Evolutionary conservation across 1,140 invertebrate species (phyloP).

Genomic region (Stegodyphus dumicola): DNA sequence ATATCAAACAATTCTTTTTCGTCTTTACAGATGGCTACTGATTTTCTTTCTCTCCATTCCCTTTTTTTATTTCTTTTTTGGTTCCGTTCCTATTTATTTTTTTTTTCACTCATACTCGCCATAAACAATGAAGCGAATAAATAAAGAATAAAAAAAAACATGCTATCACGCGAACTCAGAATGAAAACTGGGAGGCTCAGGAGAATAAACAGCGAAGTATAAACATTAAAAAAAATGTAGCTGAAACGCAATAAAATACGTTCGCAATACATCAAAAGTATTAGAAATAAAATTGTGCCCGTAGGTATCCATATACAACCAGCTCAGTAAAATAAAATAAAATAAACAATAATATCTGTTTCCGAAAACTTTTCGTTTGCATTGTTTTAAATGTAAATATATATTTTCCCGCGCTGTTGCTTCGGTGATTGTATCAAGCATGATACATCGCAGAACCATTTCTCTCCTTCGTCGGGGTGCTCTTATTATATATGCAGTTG

Average conservation of each 20-base stretch:
- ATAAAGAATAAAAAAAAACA: slow-evolving; percentile 16
- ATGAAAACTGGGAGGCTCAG: slow-evolving; percentile 33
- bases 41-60: slow-evolving; percentile 10
- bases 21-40: slow-evolving; percentile 60
- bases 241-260: slow-evolving; percentile 53
- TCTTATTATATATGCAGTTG: too few species aligned
- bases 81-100: slow-evolving; percentile 11
- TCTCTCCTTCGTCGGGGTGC: too few species aligned
- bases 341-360: slow-evolving; percentile 4
- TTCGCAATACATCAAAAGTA: slow-evolving; percentile 55
- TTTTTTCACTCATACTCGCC: slow-evolving; percentile 11
- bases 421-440: neutral
- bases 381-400: slow-evolving; percentile 10
- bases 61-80: slow-evolving; percentile 12
- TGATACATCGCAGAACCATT: neutral
- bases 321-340: neutral
- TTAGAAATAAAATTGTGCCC: slow-evolving; percentile 52
- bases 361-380: neutral
- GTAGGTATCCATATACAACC: neutral
- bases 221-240: slow-evolving; percentile 12
- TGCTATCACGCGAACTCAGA: slow-evolving; percentile 51
- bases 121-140: slow-evolving; percentile 54
- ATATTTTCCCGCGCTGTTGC: neutral
- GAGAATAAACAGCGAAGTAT: slow-evolving; percentile 42
- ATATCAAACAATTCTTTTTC: slow-evolving; percentile 60